Percentiles rank a stretch among this genome's conserved stretches.
These are phyloP conservation scores for Orientallactaga sibirica DNA, from an alignment of 2,797 vertebrate genomes.

Conservation along the genomic window DNA sequence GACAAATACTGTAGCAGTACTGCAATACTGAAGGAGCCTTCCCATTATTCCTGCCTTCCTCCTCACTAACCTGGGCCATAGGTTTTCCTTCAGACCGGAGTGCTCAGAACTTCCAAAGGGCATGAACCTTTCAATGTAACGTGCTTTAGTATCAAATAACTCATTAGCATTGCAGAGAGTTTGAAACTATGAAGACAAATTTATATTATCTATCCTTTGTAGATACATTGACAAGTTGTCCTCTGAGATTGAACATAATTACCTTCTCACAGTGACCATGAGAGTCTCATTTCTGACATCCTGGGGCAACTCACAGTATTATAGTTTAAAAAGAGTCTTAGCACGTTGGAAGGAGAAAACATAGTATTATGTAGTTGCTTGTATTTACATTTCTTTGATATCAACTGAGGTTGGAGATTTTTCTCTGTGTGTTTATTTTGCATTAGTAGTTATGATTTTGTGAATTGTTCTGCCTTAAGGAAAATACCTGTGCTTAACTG, in stretches of 20 bases:
- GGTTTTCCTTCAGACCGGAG: background rate
- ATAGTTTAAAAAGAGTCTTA: constrained; percentile 25
- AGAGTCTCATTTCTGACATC: constrained; percentile 57
- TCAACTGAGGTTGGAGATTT: constrained; percentile 21
- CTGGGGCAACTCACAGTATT: background rate
- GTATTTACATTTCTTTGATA: constrained; percentile 54
- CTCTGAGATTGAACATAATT: constrained; percentile 22
- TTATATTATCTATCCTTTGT: background rate
- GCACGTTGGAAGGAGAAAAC: constrained; percentile 44
- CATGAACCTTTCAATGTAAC: constrained; percentile 2
- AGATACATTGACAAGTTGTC: background rate
- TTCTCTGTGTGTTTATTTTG: background rate
- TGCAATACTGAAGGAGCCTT: background rate
- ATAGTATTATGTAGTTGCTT: background rate
- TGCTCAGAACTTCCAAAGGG: background rate
- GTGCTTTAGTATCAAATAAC: constrained; percentile 7
- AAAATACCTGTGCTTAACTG: background rate
- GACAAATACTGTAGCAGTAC: background rate
- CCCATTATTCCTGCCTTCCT: background rate
- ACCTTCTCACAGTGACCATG: background rate
- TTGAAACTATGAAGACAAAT: background rate
- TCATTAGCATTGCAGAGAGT: background rate
- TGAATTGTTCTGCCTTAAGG: constrained; percentile 25
- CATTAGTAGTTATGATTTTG: constrained; percentile 49
- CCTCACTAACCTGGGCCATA: background rate